phyloP scores from a whole-genome alignment of 2,113 vertebrate species.

The Macrotus californicus region DNA sequence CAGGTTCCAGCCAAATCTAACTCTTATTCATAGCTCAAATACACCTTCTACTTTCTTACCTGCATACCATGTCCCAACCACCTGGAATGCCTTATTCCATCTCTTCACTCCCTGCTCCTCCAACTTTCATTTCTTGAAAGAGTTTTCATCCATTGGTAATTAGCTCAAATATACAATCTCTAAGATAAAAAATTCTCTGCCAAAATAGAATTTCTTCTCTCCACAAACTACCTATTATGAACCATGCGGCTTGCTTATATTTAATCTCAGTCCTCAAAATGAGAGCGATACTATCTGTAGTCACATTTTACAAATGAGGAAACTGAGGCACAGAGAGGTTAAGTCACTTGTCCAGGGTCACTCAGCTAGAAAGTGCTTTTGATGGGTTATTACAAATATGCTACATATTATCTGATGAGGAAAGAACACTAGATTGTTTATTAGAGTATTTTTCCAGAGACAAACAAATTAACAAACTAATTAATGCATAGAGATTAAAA shows the following conservation, averaged over 20 bases:
- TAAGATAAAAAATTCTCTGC: not conserved
- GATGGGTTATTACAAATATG: not conserved
- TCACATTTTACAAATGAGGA: not conserved
- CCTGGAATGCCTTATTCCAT: not conserved
- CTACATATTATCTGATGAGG: not conserved
- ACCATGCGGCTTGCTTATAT: not conserved
- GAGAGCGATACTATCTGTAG: not conserved
- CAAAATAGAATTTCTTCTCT: not conserved
- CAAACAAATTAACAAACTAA: not conserved
- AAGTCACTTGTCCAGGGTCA: not conserved
- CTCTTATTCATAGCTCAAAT: conserved; percentile 4
- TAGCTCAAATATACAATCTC: not conserved
- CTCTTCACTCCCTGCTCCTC: not conserved
- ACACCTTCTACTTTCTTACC: not conserved
- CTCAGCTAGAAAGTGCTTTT: not conserved
- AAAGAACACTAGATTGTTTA: not conserved
- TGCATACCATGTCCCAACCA: not conserved
- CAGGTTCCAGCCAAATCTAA: conserved; percentile 17
- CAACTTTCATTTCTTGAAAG: not conserved
- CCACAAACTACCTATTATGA: not conserved
- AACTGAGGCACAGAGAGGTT: not conserved
- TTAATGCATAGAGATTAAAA: not conserved
- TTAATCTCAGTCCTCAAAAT: not conserved
- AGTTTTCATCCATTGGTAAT: not conserved
- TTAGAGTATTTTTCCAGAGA: not conserved